These are phyloP conservation scores for Pomacea canaliculata DNA, from an alignment of 2,888 invertebrate species.

Conservation along the genomic window DNA sequence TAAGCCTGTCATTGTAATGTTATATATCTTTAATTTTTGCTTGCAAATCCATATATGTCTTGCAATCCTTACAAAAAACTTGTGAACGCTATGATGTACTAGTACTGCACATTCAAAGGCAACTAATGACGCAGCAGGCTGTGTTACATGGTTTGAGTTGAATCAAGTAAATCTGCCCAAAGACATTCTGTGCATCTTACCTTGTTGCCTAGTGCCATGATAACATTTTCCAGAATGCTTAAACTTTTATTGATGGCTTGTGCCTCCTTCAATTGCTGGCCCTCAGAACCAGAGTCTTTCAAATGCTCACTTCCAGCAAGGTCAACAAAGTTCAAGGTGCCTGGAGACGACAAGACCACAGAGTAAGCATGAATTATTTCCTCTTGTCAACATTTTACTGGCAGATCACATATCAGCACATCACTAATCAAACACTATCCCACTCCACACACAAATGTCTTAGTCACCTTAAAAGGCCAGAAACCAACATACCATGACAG, in stretches of 20 bases:
- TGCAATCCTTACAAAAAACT: neutral
- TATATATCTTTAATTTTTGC: too few species aligned
- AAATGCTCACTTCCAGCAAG: conserved; percentile 89
- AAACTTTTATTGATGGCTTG: conserved; percentile 83
- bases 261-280: conserved; percentile 86
- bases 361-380: too few species aligned
- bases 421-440: too few species aligned
- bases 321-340: conserved; percentile 82
- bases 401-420: too few species aligned
- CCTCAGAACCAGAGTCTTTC: conserved; percentile 83
- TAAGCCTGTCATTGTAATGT: too few species aligned
- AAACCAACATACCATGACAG: conserved; percentile 64
- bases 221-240: conserved; percentile 83
- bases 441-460: too few species aligned
- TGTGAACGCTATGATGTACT: too few species aligned
- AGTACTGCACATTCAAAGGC: too few species aligned
- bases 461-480: too few species aligned
- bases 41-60: neutral
- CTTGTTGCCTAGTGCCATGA: conserved; percentile 86
- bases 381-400: too few species aligned
- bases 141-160: too few species aligned
- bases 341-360: conserved; percentile 35
- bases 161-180: neutral
- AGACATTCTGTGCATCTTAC: conserved; percentile 47
- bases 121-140: too few species aligned